Evolutionary conservation across 2,888 invertebrate genomes (phyloP).

Genomic region (Odontothrips loti): DNA sequence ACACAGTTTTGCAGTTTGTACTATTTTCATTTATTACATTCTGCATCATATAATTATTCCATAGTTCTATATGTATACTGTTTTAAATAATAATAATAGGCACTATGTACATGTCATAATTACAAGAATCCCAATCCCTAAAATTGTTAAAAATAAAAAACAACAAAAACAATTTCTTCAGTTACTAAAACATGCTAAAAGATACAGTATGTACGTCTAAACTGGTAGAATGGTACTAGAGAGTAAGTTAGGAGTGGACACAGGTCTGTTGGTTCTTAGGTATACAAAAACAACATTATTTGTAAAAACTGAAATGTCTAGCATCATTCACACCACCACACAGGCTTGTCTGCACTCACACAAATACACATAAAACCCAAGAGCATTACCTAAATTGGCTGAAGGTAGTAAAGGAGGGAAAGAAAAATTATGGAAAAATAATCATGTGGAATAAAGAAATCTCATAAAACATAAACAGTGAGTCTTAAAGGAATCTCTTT

Average conservation of each 20-base stretch:
- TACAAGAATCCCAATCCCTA: conserved; percentile 22
- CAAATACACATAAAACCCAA: not conserved
- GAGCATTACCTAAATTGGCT: too few relatives aligned
- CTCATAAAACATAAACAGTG: not conserved
- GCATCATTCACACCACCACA: not conserved
- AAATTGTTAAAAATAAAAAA: conserved; percentile 24
- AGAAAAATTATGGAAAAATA: not conserved
- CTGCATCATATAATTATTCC: conserved; percentile 17
- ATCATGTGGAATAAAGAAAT: not conserved
- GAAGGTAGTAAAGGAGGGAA: not conserved
- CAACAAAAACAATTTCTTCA: conserved; percentile 16
- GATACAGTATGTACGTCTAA: conserved; percentile 16
- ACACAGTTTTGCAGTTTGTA: conserved; percentile 25
- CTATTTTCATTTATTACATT: conserved; percentile 27
- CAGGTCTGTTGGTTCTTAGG: not conserved
- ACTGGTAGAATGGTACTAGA: conserved; percentile 24
- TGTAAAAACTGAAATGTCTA: not conserved
- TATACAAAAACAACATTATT: not conserved
- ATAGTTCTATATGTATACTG: conserved; percentile 11
- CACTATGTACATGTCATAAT: conserved; percentile 15
- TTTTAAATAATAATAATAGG: conserved; percentile 22
- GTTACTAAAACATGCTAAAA: not conserved
- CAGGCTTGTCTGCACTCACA: not conserved
- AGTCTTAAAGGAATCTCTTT: not conserved
- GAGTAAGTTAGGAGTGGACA: conserved; percentile 20